phyloP scores from a whole-genome alignment of 2,888 invertebrate species.

The Protonemura montana region DNA sequence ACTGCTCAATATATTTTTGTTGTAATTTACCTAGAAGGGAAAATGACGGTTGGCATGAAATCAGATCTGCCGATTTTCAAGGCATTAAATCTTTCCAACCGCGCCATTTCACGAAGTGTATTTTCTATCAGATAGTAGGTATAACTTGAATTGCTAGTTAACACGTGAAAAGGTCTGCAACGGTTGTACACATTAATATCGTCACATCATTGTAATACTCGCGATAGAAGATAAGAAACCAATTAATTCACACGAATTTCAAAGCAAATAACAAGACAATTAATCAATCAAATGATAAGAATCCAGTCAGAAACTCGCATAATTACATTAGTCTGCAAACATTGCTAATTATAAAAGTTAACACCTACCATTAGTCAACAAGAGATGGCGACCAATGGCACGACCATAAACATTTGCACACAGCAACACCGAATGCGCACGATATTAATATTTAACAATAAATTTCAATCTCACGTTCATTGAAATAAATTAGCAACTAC shows the following conservation, averaged over 20 bases:
- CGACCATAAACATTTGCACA: not conserved
- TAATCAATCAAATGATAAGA: conserved; percentile 27
- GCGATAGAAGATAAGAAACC: conserved; percentile 28
- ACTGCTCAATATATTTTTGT: not conserved
- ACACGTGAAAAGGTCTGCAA: not conserved
- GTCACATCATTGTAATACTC: conserved; percentile 14
- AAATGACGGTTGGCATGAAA: not conserved
- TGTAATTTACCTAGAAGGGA: not conserved
- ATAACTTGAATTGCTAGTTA: not conserved
- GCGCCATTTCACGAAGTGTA: not conserved
- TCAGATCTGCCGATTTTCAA: not conserved
- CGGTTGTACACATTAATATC: conserved; percentile 21
- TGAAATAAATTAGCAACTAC: not conserved
- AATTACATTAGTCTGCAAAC: conserved; percentile 16
- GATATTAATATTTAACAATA: not conserved
- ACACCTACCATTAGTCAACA: not conserved
- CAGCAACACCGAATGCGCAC: not conserved
- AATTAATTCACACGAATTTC: conserved; percentile 39
- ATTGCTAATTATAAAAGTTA: conserved; percentile 31
- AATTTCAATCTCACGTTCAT: conserved; percentile 15
- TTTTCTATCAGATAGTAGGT: not conserved
- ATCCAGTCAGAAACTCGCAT: conserved; percentile 22
- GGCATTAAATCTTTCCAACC: conserved; percentile 7
- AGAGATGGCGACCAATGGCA: not conserved
- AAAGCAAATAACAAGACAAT: conserved; percentile 38